phyloP scores from a whole-genome alignment of 1,140 invertebrate genomes.

The Platorchestia sp. region DNA sequence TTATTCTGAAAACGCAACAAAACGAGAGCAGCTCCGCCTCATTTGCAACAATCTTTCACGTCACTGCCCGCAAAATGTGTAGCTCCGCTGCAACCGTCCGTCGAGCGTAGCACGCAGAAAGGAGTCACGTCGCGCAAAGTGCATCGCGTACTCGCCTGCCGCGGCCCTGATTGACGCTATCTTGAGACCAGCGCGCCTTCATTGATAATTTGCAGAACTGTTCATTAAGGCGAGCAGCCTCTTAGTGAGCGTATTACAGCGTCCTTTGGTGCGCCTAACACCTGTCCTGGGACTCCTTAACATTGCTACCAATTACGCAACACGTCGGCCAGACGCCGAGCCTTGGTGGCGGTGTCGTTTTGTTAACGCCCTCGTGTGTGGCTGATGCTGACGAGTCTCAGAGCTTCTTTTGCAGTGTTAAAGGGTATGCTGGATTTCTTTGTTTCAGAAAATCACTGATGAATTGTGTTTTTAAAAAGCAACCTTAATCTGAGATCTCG shows the following conservation, averaged over 20 bases:
- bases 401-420: neutral
- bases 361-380: neutral
- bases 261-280: constrained; percentile 49
- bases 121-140: neutral
- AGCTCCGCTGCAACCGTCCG: neutral
- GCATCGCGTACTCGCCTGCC: neutral
- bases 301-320: neutral
- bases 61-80: neutral
- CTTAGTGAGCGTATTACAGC: constrained; percentile 46
- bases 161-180: constrained; percentile 18
- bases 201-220: constrained; percentile 46
- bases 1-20: neutral
- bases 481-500: neutral
- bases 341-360: neutral
- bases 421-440: neutral
- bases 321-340: neutral
- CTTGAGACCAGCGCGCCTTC: neutral
- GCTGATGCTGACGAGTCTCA: neutral
- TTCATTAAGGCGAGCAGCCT: constrained; percentile 51
- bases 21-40: neutral
- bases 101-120: neutral
- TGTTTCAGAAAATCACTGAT: neutral
- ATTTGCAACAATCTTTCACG: neutral
- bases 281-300: constrained; percentile 42
- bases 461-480: neutral